phyloP scores from a whole-genome alignment of 2,797 vertebrate genomes.

The Aphelocoma californica region DNA sequence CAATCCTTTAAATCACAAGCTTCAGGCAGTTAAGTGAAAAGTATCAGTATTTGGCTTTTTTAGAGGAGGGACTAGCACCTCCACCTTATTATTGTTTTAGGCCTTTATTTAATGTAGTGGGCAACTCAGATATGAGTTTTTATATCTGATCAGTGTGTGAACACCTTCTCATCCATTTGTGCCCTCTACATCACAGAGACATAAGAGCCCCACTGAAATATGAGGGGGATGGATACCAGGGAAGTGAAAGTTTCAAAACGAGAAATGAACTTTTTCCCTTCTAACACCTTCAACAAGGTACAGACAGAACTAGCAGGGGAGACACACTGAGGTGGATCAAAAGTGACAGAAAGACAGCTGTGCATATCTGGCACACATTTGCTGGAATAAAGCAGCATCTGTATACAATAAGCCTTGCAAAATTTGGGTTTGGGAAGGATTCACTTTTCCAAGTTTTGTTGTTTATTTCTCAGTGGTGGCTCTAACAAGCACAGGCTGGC shows the following conservation, averaged over 20 bases:
- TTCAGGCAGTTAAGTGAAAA: constrained; percentile 4
- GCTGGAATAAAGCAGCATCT: constrained; percentile 21
- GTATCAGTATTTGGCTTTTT: neutral
- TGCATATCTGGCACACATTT: constrained; percentile 36
- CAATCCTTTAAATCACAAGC: constrained; percentile 27
- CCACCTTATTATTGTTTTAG: neutral
- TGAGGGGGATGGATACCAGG: neutral
- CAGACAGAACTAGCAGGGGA: neutral
- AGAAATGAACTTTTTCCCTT: constrained; percentile 38
- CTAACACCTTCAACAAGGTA: neutral
- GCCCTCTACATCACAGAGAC: neutral
- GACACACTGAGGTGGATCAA: constrained; percentile 32
- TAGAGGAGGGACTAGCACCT: neutral
- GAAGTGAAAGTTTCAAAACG: neutral
- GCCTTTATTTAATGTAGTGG: neutral
- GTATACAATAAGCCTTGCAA: constrained; percentile 1
- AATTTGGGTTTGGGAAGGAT: constrained; percentile 4
- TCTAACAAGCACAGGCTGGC: neutral
- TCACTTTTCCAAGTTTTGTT: neutral
- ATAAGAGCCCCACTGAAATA: neutral
- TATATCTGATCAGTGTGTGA: fast-evolving
- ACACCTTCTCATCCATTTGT: neutral
- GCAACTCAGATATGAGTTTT: neutral
- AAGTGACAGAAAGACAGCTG: constrained; percentile 64
- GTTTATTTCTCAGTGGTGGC: neutral